Evolutionary conservation across 2,113 vertebrate genomes (phyloP).

Genomic region (Forbesichthys agassizii): DNA sequence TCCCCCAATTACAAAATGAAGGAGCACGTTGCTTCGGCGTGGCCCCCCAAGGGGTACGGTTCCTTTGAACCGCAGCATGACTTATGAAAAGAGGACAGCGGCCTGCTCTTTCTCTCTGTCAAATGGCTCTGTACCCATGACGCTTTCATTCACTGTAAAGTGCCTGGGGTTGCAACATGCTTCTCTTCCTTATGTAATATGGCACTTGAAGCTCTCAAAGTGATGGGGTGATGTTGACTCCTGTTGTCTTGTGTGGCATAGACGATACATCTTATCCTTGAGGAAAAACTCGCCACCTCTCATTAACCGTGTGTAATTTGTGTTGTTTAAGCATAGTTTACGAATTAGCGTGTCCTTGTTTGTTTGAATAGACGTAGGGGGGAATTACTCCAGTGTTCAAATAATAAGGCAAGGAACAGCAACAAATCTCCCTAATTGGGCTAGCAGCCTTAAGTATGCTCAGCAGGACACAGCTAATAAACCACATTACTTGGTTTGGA

Average conservation of each 20-base stretch:
- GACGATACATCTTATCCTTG: not conserved
- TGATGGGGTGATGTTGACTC: not conserved
- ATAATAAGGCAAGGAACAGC: conserved; percentile 20
- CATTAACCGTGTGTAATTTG: conserved; percentile 39
- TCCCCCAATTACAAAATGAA: conserved; percentile 27
- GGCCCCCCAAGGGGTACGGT: conserved; percentile 10
- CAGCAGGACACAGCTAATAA: conserved; percentile 56
- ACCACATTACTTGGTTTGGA: conserved; percentile 30
- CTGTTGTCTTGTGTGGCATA: not conserved
- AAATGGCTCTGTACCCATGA: not conserved
- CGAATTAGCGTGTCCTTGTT: conserved; percentile 29
- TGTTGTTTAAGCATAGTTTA: conserved; percentile 34
- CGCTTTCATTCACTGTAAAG: conserved; percentile 23
- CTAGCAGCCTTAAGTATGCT: conserved; percentile 43
- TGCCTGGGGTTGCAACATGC: too few relatives aligned
- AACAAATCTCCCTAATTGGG: conserved; percentile 52
- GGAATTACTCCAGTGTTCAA: conserved; percentile 29
- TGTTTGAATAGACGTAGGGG: conserved; percentile 26
- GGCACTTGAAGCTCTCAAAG: not conserved
- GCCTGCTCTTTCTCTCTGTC: conserved; percentile 10
- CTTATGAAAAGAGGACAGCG: conserved; percentile 22
- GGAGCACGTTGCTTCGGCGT: conserved; percentile 17
- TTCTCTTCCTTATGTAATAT: not conserved
- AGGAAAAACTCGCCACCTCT: not conserved
- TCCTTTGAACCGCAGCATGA: conserved; percentile 13